phyloP scores from a whole-genome alignment of 1,140 invertebrate species.

The Drosophila jambulina region DNA sequence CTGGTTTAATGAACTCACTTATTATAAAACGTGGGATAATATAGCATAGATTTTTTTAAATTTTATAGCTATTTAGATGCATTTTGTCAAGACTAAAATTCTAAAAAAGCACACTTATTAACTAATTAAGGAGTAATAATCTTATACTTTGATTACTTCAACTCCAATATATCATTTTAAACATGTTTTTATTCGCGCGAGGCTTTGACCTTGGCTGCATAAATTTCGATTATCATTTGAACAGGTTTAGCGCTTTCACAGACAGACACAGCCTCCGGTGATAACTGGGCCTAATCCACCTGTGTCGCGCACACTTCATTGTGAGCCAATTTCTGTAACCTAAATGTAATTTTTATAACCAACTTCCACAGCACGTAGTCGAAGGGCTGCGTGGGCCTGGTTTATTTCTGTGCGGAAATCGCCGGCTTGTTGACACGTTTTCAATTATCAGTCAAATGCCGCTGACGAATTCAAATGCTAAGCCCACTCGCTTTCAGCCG shows the following conservation, averaged over 20 bases:
- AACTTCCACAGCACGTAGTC: conserved; percentile 37
- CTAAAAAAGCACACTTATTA: neutral
- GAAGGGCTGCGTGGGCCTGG: conserved; percentile 34
- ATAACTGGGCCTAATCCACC: conserved; percentile 25
- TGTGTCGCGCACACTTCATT: conserved; percentile 6
- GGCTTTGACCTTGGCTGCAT: neutral
- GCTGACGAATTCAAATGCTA: conserved; percentile 46
- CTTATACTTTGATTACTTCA: neutral
- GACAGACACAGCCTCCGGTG: neutral
- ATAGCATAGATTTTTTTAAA: neutral
- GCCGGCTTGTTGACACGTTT: conserved; percentile 76
- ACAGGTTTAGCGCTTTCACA: conserved; percentile 13
- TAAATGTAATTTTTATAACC: conserved; percentile 42
- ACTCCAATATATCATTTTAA: neutral
- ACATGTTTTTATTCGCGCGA: neutral
- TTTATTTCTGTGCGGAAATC: conserved; percentile 46
- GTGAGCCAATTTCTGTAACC: conserved; percentile 13
- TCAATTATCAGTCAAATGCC: conserved; percentile 75
- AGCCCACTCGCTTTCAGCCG: conserved; percentile 9
- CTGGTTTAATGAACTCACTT: conserved; percentile 21
- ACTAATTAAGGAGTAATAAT: too few species aligned
- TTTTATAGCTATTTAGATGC: neutral
- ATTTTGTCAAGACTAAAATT: neutral
- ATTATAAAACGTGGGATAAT: neutral
- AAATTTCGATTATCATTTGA: conserved; percentile 21